These are phyloP conservation scores for Hypercompe scribonia DNA, from an alignment of 2,888 invertebrate genomes.

Conservation along the genomic window DNA sequence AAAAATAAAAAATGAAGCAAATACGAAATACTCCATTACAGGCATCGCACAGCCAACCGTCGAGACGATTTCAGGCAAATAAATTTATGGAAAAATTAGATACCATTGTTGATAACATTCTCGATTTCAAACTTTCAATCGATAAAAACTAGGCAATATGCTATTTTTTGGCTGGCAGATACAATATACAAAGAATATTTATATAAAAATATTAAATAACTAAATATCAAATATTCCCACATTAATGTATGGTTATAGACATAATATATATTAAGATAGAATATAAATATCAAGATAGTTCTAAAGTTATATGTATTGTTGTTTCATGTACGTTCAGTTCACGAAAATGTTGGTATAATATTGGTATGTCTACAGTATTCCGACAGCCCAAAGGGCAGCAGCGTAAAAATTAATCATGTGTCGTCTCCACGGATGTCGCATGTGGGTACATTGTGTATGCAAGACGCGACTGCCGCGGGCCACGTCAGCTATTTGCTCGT, in stretches of 20 bases:
- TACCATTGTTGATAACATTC: constrained; percentile 44
- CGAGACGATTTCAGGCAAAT: constrained; percentile 65
- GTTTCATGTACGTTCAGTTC: not conserved
- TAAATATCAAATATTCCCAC: not conserved
- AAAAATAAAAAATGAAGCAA: constrained; percentile 86
- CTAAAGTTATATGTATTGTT: not conserved
- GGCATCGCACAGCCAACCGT: constrained; percentile 62
- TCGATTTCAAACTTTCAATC: constrained; percentile 41
- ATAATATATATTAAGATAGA: not conserved
- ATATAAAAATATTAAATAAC: not conserved
- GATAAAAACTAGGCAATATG: constrained; percentile 44
- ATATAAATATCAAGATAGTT: not conserved
- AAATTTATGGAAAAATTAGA: constrained; percentile 51
- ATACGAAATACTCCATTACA: constrained; percentile 86
- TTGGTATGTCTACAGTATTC: not conserved
- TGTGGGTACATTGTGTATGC: constrained; percentile 81
- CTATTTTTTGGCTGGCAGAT: constrained; percentile 42
- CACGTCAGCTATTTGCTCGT: constrained; percentile 86
- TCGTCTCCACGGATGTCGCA: constrained; percentile 60
- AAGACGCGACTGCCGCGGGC: constrained; percentile 83
- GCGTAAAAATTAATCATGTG: constrained; percentile 36
- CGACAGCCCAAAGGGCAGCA: not conserved
- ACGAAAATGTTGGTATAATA: not conserved
- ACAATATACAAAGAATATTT: constrained; percentile 16
- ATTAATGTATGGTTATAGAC: not conserved